Base-by-base conservation (phyloP, 2,888 invertebrate genomes). In the Lochmaea capreae region DNA sequence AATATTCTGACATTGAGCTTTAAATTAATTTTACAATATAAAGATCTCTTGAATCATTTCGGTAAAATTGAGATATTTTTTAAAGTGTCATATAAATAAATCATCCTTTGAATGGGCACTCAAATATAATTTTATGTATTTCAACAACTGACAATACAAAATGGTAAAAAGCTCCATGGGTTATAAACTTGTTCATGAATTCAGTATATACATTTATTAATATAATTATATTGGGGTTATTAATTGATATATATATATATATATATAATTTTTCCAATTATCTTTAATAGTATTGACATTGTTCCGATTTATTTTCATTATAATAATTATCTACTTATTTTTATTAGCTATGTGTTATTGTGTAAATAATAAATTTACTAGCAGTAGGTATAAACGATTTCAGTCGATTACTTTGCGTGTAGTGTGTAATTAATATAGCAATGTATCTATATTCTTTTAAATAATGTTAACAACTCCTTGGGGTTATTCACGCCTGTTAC, bases 241-340 rank as follows among this genome's bases (percentile, higher is more conserved):
- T 58, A 42, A 59, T 67, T 67, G 46, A 22, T 18, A 59, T 43
- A n/a, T n/a, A n/a, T n/a, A n/a, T n/a, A n/a, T n/a, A n/a, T n/a
- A n/a, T n/a, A n/a, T n/a, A 3, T 42, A 67, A 59, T 58, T 22
- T 68, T 52, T 61, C 46, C 33, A 61, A 68, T 46, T 22, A 58
- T 33, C 62, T 26, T 46, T 63, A 69, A 69, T 69, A 10, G 52
- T 63, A 63, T 69, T 69, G 69, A 42, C 69, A 69, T 69, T 69
- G 67, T 46, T 42, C 57, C 67, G 58, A 67, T 67, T 67, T 42
- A 57, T 57, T 52, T 57, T 57, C 14, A 57, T 39, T 54, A 57
- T 65, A 65, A 65, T 65, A 14, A 65, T 66, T 43, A 65, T 14
- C 14, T 26, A n/a, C 6, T n/a, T 18, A 18, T 16, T 18, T 16